Percentiles rank a stretch among this genome's conserved stretches.
Evolutionary conservation across 1,140 invertebrate genomes (phyloP).

Genomic region (Aphaenogaster floridana): DNA sequence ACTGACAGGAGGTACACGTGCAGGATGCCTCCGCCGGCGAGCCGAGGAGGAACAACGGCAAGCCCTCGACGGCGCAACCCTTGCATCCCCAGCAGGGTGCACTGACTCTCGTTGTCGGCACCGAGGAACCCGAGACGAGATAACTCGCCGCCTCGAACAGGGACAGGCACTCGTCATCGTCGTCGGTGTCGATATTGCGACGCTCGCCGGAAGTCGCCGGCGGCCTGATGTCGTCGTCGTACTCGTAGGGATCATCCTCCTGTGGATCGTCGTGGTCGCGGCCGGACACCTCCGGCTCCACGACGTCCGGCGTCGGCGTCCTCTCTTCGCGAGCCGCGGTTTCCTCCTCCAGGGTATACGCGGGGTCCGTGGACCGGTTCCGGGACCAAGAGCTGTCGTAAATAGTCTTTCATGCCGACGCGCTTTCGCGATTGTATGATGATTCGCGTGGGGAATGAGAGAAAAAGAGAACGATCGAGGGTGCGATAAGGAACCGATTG

Average conservation of each 20-base stretch:
- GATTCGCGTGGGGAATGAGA: neutral
- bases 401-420: conserved; percentile 54
- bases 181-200: conserved; percentile 12
- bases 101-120: conserved; percentile 66
- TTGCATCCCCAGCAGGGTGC: conserved; percentile 79
- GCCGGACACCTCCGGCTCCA: conserved; percentile 68
- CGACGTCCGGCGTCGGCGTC: conserved; percentile 64
- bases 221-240: conserved; percentile 86
- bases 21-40: conserved; percentile 81
- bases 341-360: conserved; percentile 74
- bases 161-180: conserved; percentile 38
- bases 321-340: conserved; percentile 27
- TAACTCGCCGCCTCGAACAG: conserved; percentile 57
- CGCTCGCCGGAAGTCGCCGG: conserved; percentile 32
- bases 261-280: conserved; percentile 68
- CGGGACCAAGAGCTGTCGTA: conserved; percentile 64
- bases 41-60: conserved; percentile 82
- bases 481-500: neutral
- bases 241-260: conserved; percentile 87
- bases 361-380: conserved; percentile 55
- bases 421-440: neutral
- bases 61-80: conserved; percentile 67
- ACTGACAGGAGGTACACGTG: conserved; percentile 82
- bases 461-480: neutral
- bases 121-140: conserved; percentile 43